A percentile compares a stretch with the other conserved stretches of the same genome.
phyloP scores from a whole-genome alignment of 2,888 invertebrate genomes.

The Diabrotica balteata region DNA sequence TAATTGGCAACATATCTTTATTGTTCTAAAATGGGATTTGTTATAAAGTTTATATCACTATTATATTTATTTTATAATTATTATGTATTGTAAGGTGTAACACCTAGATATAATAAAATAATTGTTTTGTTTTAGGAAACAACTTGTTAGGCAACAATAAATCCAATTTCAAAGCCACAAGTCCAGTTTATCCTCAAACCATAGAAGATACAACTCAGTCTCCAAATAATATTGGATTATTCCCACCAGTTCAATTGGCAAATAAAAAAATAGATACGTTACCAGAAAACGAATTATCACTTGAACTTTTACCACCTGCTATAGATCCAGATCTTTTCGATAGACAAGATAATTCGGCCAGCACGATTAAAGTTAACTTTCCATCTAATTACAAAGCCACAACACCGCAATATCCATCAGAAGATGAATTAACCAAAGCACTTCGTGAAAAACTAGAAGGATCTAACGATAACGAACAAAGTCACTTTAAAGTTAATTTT shows the following conservation, averaged over 20 bases:
- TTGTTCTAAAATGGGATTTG: too few species aligned
- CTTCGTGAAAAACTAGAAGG: not conserved
- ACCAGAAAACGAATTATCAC: constrained; percentile 17
- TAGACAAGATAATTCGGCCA: constrained; percentile 2
- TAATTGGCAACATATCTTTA: too few species aligned
- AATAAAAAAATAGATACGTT: constrained; percentile 8
- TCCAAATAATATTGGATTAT: constrained; percentile 35
- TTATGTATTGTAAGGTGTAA: too few species aligned
- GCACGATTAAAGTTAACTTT: constrained; percentile 37
- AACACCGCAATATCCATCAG: constrained; percentile 47
- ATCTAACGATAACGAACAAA: constrained; percentile 1
- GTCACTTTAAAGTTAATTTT: constrained; percentile 40
- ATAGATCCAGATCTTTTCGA: not conserved
- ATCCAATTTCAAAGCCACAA: constrained; percentile 47
- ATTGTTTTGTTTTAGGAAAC: constrained; percentile 32
- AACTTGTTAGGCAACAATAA: constrained; percentile 38
- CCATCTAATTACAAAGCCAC: constrained; percentile 45
- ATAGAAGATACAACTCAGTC: constrained; percentile 39
- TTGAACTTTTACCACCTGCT: constrained; percentile 19
- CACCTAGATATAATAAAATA: not conserved
- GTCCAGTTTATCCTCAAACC: constrained; percentile 47
- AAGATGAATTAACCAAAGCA: constrained; percentile 31
- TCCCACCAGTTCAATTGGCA: constrained; percentile 35
- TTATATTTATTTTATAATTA: too few species aligned
- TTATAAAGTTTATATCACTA: too few species aligned